phyloP scores from a whole-genome alignment of 1,140 invertebrate species.

The Coelopa frigida region DNA sequence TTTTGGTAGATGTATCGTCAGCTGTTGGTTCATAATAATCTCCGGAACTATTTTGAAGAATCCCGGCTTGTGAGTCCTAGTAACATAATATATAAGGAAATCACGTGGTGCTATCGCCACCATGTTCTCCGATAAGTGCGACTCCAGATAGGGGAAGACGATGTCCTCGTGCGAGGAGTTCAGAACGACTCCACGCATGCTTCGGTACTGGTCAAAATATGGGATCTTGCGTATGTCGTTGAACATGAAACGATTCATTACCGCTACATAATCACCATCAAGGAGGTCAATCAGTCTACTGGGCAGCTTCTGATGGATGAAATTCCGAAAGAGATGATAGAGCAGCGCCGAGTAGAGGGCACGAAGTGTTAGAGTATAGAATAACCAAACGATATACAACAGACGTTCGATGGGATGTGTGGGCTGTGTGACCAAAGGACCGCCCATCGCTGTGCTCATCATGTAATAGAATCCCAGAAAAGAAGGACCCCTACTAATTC shows the following conservation, averaged over 20 bases:
- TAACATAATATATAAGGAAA: slow-evolving; percentile 15
- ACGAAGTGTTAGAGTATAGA: slow-evolving; percentile 19
- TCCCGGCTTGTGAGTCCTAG: slow-evolving; percentile 11
- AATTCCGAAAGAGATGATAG: slow-evolving; percentile 22
- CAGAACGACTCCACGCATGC: slow-evolving; percentile 10
- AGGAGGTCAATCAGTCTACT: slow-evolving; percentile 14
- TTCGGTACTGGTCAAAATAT: slow-evolving; percentile 10
- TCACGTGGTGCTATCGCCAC: slow-evolving; percentile 19
- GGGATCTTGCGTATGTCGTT: slow-evolving; percentile 18
- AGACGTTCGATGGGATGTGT: too few relatives aligned
- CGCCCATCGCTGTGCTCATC: too few relatives aligned
- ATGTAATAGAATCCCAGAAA: too few relatives aligned
- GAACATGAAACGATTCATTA: slow-evolving; percentile 19
- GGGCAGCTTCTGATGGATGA: slow-evolving; percentile 21
- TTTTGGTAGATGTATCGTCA: slow-evolving; percentile 25
- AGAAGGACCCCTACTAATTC: too few relatives aligned
- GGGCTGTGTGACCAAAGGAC: too few relatives aligned
- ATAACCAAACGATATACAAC: too few relatives aligned
- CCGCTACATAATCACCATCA: slow-evolving; percentile 15
- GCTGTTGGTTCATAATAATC: slow-evolving; percentile 22
- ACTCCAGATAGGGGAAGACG: slow-evolving; percentile 17
- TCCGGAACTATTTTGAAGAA: slow-evolving; percentile 21
- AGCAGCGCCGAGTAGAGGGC: slow-evolving; percentile 24
- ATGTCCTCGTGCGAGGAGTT: slow-evolving; percentile 15
- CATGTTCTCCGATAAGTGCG: neutral